These are phyloP conservation scores for Notodonta dromedarius DNA, from an alignment of 2,888 invertebrate genomes.

Conservation along the genomic window DNA sequence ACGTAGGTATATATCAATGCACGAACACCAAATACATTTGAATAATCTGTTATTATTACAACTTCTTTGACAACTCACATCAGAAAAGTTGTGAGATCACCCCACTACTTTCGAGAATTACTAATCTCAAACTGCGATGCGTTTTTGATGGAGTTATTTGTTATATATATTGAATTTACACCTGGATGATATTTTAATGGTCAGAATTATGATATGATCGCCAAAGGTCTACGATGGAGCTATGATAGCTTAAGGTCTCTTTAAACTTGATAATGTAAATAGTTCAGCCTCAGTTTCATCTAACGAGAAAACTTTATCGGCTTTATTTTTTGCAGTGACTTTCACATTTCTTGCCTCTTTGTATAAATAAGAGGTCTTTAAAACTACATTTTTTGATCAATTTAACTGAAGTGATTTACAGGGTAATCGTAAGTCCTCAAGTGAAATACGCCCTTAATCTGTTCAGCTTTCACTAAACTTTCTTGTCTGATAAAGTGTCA, in stretches of 20 bases:
- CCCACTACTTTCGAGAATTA: too few relatives aligned
- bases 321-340: not conserved
- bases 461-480: slow-evolving; percentile 5
- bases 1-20: not conserved
- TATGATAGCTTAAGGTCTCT: not conserved
- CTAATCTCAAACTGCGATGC: too few relatives aligned
- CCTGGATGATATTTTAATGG: too few relatives aligned
- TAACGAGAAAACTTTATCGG: slow-evolving; percentile 1
- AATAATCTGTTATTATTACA: too few relatives aligned
- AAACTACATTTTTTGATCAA: slow-evolving; percentile 1
- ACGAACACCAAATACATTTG: too few relatives aligned
- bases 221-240: too few relatives aligned
- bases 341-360: not conserved
- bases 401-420: slow-evolving; percentile 5
- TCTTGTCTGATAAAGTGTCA: slow-evolving; percentile 7
- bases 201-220: too few relatives aligned
- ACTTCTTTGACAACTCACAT: too few relatives aligned
- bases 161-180: too few relatives aligned
- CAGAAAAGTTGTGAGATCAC: too few relatives aligned
- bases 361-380: not conserved
- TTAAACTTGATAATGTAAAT: not conserved
- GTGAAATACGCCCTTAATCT: slow-evolving; percentile 7
- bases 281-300: not conserved
- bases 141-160: too few relatives aligned
- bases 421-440: slow-evolving; percentile 1